Base-by-base conservation (phyloP, 2,797 vertebrate species). In the Heteromormyrus szaboi region DNA sequence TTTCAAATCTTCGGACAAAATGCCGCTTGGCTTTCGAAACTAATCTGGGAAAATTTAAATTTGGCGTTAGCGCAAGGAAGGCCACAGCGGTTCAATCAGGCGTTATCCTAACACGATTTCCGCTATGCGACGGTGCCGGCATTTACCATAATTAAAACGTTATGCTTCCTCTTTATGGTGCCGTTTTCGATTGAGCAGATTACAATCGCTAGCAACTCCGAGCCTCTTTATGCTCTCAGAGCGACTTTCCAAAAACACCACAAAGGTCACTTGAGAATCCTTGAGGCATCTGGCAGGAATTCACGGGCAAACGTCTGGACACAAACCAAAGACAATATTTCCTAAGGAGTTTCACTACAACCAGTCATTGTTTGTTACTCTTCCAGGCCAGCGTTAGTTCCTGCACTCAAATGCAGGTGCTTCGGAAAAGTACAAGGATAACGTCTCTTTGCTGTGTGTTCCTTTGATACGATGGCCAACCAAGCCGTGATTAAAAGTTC, bases 291-390 rank as follows among this genome's bases (percentile, higher is more conserved):
- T 95, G 94, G 94, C 93, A 93, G 84, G 62, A 90, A 86, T 51
- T 83, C 89, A 89, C 83, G 48, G 86, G 89, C 90, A 93, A 93
- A 94, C 90, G 89, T 89, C 89, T 95, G 94, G 94, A 93, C 5
- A 17, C 46, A 86, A 87, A 83, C 95, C 94, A 95, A 95, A 92
- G 90, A 92, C 93, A 95, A 95, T 94, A 94, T 95, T 94, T 93
- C 93, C 91, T 91, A 90, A 92, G 91, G 92, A 88, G 85, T 89
- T 92, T 92, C 89, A 90, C 91, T 89, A 93, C 91, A 93, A 91
- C 90, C 59, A 90, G 91, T 92, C 90, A 90, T 90, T 91, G 91
- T 92, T 93, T 94, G 94, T 93, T 92, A 90, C 90, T 91, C 92
- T 93, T 93, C 68, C 92, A 92, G 90, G 86, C 72, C 19, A 4